Evolutionary conservation across 1,140 invertebrate genomes (phyloP), one percentile per base, ranked within the genome.

Genomic region (Latrodectus geometricus): DNA sequence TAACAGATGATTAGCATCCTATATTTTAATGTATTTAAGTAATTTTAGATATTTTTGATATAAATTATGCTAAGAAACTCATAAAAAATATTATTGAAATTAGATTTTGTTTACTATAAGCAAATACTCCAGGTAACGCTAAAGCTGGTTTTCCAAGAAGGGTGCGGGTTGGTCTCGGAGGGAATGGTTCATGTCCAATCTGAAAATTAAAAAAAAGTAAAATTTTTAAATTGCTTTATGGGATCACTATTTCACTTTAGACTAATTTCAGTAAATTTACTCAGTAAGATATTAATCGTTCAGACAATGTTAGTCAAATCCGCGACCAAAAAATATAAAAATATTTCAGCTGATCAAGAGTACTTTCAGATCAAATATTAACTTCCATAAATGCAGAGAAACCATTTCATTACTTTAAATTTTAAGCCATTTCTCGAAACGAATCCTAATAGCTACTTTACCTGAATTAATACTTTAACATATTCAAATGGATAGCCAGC

Each of bases 51-150:
- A 35, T 35, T 35, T 35, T 35, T 35, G 2, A 1, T 35, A 3
- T 35, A 1, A 35, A n/a, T 70, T 70, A 21, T 20, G 11, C 1
- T 70, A 70, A 70, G 9, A 11, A 15, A 35, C 5, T 70, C 35
- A 35, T 7, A 12, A 15, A n/a, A 14, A n/a, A n/a, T n/a, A n/a
- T n/a, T 48, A 78, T 4, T 23, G 48, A 68, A 49, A 5, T 23
- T 4, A 76, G 11, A 61, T 61, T 9, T n/a, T 35, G 50, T 61
- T 75, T 77, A 87, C 86, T 87, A 91, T 97, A 98, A 90, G 95
- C 93, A 90, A 97, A 96, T 89, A 96, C 94, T 91, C 96, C 97
- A 82, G 97, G 96, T 90, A 97, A 92, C 91, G 94, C 94, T 84
- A 96, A 92, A 73, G 94, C 94, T 86, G 95, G 95, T 90, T 93